Evolutionary conservation across 2,113 vertebrate species (phyloP).

Genomic region (Potamarius usumacintae): DNA sequence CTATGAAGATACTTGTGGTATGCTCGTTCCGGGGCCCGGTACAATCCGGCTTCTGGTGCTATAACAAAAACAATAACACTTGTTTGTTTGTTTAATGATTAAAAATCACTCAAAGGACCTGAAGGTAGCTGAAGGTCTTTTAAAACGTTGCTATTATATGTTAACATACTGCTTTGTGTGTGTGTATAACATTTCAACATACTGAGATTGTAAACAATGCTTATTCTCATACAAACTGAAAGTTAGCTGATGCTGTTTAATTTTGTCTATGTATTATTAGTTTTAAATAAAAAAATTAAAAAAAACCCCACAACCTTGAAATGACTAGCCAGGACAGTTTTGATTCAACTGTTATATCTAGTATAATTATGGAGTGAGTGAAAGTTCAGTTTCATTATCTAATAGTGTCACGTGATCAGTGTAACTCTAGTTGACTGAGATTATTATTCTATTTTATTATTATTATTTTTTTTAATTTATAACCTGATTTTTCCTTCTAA

Average conservation of each 20-base stretch:
- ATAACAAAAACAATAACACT: conserved; percentile 13
- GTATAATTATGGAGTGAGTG: not conserved
- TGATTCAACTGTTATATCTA: not conserved
- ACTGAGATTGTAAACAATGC: not conserved
- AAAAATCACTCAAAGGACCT: not conserved
- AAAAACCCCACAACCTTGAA: not conserved
- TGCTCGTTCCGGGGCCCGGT: conserved; percentile 63
- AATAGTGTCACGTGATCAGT: not conserved
- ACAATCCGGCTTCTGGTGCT: conserved; percentile 55
- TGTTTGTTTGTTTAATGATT: not conserved
- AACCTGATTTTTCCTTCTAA: not conserved
- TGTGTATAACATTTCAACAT: not conserved
- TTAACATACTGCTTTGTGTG: not conserved
- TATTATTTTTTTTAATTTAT: not conserved
- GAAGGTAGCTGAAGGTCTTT: not conserved
- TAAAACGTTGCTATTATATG: not conserved
- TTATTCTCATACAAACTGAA: not conserved
- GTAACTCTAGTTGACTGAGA: not conserved
- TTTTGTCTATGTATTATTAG: not conserved
- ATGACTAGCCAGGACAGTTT: not conserved
- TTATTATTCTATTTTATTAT: not conserved
- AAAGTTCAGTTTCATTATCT: not conserved
- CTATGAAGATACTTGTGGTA: conserved; percentile 19
- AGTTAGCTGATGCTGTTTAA: not conserved
- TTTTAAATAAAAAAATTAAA: not conserved